A percentile compares a stretch with the other conserved stretches of the same genome.
Evolutionary conservation across 2,113 vertebrate species (phyloP).

Genomic region (Plestiodon gilberti): DNA sequence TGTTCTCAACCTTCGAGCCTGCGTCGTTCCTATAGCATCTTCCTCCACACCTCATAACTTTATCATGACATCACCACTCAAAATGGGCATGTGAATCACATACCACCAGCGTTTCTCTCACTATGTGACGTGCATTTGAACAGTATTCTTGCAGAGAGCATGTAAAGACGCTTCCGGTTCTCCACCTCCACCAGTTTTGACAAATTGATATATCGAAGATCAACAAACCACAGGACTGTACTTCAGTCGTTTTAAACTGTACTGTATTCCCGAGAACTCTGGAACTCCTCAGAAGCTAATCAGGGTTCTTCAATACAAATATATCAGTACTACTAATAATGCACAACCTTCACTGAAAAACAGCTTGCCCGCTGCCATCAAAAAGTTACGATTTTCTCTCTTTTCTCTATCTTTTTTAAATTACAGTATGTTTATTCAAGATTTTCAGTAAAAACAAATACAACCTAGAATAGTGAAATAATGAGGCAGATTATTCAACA

Average conservation of each 20-base stretch:
- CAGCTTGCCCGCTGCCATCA: neutral
- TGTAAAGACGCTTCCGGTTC: neutral
- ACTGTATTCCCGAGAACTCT: neutral
- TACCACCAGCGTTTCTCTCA: neutral
- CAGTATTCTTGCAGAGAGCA: neutral
- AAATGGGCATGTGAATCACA: neutral
- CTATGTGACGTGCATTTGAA: neutral
- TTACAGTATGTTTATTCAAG: too few relatives aligned
- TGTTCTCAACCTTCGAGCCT: neutral
- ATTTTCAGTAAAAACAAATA: too few relatives aligned
- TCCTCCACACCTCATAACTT: neutral
- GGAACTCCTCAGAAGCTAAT: neutral
- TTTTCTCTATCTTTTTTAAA: neutral
- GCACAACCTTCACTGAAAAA: neutral
- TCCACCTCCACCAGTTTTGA: neutral
- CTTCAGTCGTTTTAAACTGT: neutral
- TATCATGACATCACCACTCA: neutral
- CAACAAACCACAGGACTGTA: neutral
- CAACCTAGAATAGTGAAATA: too few relatives aligned
- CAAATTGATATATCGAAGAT: neutral
- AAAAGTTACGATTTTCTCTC: neutral
- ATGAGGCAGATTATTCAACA: too few relatives aligned
- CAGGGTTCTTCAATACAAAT: too few relatives aligned
- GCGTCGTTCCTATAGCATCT: neutral
- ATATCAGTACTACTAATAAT: neutral